These are phyloP conservation scores for Elachura formosa DNA, from an alignment of 2,113 vertebrate species.

Conservation along the genomic window DNA sequence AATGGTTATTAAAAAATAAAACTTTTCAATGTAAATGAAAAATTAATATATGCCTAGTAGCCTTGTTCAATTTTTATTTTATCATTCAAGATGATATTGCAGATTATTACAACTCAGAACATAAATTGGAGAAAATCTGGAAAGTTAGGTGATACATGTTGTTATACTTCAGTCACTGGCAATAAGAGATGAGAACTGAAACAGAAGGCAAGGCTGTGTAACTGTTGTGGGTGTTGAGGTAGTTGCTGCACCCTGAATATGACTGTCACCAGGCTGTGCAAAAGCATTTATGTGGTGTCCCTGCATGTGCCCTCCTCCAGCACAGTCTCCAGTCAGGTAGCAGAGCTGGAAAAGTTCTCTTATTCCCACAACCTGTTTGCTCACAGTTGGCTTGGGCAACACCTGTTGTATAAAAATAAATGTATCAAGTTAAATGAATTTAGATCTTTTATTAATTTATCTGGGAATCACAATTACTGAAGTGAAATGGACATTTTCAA, in stretches of 20 bases:
- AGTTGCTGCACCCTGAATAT: background rate
- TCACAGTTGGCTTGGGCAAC: background rate
- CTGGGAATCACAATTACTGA: background rate
- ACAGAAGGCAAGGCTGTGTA: background rate
- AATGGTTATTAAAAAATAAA: background rate
- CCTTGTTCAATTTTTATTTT: background rate
- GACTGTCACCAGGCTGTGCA: background rate
- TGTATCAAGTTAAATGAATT: background rate
- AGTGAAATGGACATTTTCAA: background rate
- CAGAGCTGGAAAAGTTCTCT: background rate
- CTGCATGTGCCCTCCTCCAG: rapidly evolving
- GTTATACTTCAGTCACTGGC: background rate
- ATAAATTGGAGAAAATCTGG: background rate
- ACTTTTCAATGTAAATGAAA: background rate
- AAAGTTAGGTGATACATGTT: background rate
- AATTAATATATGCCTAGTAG: background rate
- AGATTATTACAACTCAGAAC: background rate
- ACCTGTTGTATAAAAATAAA: background rate
- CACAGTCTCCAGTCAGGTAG: background rate
- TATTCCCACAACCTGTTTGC: background rate
- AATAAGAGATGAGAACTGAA: background rate
- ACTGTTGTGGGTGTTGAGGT: background rate
- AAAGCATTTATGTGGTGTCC: rapidly evolving
- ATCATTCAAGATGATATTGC: background rate
- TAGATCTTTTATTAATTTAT: background rate